These are phyloP conservation scores for Homalodisca vitripennis DNA, from an alignment of 1,140 invertebrate genomes.

Conservation along the genomic window DNA sequence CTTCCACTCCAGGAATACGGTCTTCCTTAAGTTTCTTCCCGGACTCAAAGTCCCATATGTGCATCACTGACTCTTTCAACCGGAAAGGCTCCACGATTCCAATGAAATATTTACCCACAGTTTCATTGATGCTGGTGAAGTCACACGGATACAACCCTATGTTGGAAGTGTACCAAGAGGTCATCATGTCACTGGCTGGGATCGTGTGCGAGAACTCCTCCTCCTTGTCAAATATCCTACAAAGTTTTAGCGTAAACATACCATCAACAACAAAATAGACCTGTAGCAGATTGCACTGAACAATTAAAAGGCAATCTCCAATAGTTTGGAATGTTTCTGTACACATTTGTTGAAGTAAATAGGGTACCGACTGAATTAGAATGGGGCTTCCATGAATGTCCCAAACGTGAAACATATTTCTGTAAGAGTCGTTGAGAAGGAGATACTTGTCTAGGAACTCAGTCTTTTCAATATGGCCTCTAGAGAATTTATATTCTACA, in stretches of 20 bases:
- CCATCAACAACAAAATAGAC: conserved; percentile 23
- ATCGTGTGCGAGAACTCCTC: conserved; percentile 25
- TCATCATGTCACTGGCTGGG: conserved; percentile 2
- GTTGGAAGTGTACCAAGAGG: conserved; percentile 34
- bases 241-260: conserved; percentile 18
- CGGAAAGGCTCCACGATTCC: conserved; percentile 17
- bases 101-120: conserved; percentile 36
- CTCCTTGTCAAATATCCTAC: conserved; percentile 29
- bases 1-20: conserved; percentile 20
- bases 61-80: conserved; percentile 20
- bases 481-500: conserved; percentile 20
- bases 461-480: neutral
- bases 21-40: conserved; percentile 29
- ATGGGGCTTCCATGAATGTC: neutral
- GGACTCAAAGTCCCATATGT: conserved; percentile 35
- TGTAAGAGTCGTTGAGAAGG: neutral
- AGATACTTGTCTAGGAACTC: conserved; percentile 2
- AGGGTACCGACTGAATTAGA: conserved; percentile 29
- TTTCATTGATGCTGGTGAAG: conserved; percentile 30
- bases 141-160: conserved; percentile 36
- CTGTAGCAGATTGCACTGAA: conserved; percentile 37
- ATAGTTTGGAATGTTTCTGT: conserved; percentile 32
- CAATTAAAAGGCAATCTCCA: conserved; percentile 28
- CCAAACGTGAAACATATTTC: conserved; percentile 6
- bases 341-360: conserved; percentile 29